These are phyloP conservation scores for Bufo gargarizans DNA, from an alignment of 2,113 vertebrate species.

Conservation along the genomic window DNA sequence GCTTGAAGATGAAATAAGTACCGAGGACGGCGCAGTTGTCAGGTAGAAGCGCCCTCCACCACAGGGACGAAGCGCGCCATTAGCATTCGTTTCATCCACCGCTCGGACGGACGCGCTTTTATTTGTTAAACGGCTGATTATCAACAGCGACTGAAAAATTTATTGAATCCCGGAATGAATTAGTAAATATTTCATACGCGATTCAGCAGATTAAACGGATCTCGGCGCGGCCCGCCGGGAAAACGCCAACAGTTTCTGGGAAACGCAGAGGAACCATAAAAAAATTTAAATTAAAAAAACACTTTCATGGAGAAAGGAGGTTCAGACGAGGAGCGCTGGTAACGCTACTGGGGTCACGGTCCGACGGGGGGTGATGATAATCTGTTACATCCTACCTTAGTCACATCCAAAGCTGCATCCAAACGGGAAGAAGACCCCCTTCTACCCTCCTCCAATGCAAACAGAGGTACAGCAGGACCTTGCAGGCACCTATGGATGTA, in stretches of 20 bases:
- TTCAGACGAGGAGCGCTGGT: neutral
- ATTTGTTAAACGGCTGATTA: slow-evolving; percentile 57
- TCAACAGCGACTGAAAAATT: slow-evolving; percentile 50
- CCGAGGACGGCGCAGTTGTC: neutral
- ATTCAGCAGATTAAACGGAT: slow-evolving; percentile 54
- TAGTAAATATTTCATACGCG: slow-evolving; percentile 47
- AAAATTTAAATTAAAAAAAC: neutral
- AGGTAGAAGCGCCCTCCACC: slow-evolving; percentile 29
- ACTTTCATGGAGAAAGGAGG: too few species aligned
- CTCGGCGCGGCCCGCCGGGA: slow-evolving; percentile 20
- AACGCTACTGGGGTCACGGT: neutral
- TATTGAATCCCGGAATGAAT: neutral
- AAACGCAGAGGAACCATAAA: too few species aligned
- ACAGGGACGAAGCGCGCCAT: slow-evolving; percentile 24
- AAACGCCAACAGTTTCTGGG: neutral
- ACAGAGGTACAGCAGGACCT: too few species aligned
- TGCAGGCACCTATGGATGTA: too few species aligned
- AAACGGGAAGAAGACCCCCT: neutral
- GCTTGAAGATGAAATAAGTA: slow-evolving; percentile 17
- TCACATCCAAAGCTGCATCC: neutral
- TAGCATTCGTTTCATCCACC: slow-evolving; percentile 45
- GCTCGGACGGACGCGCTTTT: slow-evolving; percentile 26
- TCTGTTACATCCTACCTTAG: neutral
- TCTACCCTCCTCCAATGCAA: too few species aligned
- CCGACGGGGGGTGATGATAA: neutral